Evolutionary conservation across 2,888 invertebrate genomes (phyloP).

Genomic region (Cartodere bifasciata): DNA sequence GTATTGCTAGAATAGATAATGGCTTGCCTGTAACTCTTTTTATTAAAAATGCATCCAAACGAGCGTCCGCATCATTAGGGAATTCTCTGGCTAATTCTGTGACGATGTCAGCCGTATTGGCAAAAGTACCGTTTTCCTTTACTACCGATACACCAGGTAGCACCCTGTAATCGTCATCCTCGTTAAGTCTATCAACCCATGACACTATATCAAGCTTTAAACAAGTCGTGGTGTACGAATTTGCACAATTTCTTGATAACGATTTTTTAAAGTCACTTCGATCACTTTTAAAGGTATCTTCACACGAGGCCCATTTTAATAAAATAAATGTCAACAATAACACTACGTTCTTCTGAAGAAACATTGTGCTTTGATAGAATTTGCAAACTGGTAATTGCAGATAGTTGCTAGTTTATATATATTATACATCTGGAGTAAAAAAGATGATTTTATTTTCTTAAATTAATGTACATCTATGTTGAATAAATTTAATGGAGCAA

Average conservation of each 20-base stretch:
- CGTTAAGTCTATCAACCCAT: slow-evolving; percentile 54
- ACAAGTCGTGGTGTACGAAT: slow-evolving; percentile 52
- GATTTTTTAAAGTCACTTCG: slow-evolving; percentile 21
- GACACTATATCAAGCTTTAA: slow-evolving; percentile 60
- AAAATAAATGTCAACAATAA: background rate
- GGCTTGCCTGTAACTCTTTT: slow-evolving; percentile 48
- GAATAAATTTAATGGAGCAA: slow-evolving; percentile 30
- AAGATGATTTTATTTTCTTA: slow-evolving; percentile 2
- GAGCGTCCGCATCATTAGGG: slow-evolving; percentile 58
- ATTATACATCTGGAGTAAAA: background rate
- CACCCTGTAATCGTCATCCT: slow-evolving; percentile 49
- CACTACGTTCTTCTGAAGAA: background rate
- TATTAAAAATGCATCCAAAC: slow-evolving; percentile 56
- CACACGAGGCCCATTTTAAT: background rate
- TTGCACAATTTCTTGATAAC: slow-evolving; percentile 36
- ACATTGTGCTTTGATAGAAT: background rate
- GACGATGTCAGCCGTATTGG: slow-evolving; percentile 49
- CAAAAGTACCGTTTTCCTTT: slow-evolving; percentile 38
- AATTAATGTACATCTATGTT: slow-evolving; percentile 27
- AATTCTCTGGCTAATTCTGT: slow-evolving; percentile 57
- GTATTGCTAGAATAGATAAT: too few species aligned
- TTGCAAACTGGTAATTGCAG: background rate
- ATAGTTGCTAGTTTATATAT: background rate
- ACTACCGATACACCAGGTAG: slow-evolving; percentile 58
- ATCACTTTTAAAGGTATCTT: slow-evolving; percentile 11